phyloP scores from a whole-genome alignment of 2,888 invertebrate genomes.

The Drosophila paramelanica region DNA sequence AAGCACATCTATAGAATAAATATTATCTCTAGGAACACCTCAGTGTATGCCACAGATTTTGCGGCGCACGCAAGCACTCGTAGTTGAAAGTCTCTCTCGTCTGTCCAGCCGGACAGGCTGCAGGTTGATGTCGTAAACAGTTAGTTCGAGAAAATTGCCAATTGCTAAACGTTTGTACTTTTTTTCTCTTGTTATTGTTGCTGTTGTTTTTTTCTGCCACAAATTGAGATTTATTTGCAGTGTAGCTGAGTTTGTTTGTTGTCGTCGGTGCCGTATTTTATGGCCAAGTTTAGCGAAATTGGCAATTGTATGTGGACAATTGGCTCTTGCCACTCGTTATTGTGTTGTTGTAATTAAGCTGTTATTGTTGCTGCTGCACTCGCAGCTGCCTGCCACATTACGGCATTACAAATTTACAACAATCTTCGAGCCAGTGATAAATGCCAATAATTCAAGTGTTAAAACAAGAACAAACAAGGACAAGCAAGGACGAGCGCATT shows the following conservation, averaged over 20 bases:
- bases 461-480: constrained; percentile 49
- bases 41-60: constrained; percentile 16
- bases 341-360: constrained; percentile 78
- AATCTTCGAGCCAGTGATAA: constrained; percentile 42
- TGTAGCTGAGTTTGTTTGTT: constrained; percentile 18
- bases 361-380: constrained; percentile 40
- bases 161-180: constrained; percentile 64
- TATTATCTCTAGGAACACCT: neutral
- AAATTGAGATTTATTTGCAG: constrained; percentile 65
- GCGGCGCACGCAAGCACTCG: neutral
- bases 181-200: constrained; percentile 4
- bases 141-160: constrained; percentile 68
- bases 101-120: constrained; percentile 13
- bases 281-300: constrained; percentile 75
- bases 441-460: constrained; percentile 78
- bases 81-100: constrained; percentile 7
- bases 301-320: constrained; percentile 75
- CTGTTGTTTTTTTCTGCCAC: constrained; percentile 44
- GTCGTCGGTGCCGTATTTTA: constrained; percentile 58
- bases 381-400: constrained; percentile 44
- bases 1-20: neutral
- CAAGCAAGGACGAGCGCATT: constrained; percentile 58
- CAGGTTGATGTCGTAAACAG: constrained; percentile 62
- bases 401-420: constrained; percentile 19
- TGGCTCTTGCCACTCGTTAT: constrained; percentile 62